Percentiles rank a stretch among this genome's conserved stretches.
Evolutionary conservation across 2,113 vertebrate genomes (phyloP).

Genomic region (Petroica traversi): DNA sequence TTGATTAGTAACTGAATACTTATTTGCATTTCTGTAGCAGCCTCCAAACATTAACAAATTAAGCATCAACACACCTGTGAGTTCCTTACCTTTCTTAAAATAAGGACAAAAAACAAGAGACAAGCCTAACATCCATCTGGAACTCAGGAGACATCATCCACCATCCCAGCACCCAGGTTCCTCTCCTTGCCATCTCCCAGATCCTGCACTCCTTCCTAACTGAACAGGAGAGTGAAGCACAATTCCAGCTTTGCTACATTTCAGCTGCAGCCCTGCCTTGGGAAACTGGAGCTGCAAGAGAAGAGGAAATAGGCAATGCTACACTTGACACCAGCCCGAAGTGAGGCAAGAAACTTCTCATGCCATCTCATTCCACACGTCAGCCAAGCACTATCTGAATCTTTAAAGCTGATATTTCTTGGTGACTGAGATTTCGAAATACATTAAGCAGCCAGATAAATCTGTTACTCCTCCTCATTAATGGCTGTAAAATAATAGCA

Average conservation of each 20-base stretch:
- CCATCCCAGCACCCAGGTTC: background rate
- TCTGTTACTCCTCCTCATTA: background rate
- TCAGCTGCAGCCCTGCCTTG: background rate
- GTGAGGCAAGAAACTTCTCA: background rate
- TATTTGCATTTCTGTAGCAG: background rate
- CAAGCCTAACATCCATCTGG: background rate
- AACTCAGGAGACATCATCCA: background rate
- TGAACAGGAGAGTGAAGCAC: background rate
- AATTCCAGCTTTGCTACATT: background rate
- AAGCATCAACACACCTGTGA: background rate
- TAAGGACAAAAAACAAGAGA: background rate
- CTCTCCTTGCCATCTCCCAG: background rate
- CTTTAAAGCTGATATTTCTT: background rate
- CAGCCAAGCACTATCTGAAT: background rate
- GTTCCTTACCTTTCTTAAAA: background rate
- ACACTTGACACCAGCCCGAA: background rate
- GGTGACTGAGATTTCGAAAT: background rate
- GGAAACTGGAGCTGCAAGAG: background rate
- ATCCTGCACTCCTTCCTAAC: rapidly evolving
- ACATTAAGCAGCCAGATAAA: background rate
- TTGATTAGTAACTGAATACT: background rate
- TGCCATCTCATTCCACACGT: background rate
- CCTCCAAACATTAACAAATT: background rate
- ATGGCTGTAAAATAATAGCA: background rate
- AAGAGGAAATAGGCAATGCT: background rate